phyloP scores from a whole-genome alignment of 2,113 vertebrate genomes.

The Piaya cayana region DNA sequence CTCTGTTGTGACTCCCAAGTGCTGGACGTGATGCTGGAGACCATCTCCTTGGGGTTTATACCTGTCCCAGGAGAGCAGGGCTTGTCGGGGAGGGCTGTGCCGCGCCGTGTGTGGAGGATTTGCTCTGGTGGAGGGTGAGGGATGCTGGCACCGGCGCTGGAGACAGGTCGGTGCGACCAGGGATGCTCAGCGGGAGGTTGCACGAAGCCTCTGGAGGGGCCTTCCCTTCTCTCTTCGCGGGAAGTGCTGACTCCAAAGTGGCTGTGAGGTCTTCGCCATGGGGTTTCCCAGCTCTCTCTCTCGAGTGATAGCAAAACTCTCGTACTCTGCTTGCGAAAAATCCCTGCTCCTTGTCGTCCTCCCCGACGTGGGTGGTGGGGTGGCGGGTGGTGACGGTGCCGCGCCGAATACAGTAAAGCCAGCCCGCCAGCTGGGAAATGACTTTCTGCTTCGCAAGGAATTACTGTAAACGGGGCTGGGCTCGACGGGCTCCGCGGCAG shows the following conservation, averaged over 20 bases:
- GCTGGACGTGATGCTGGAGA: background rate
- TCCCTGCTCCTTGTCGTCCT: slow-evolving; percentile 34
- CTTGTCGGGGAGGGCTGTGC: background rate
- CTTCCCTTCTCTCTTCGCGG: background rate
- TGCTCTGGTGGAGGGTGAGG: background rate
- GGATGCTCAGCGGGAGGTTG: background rate
- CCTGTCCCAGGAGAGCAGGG: background rate
- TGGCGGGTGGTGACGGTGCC: background rate
- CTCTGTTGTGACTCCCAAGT: background rate
- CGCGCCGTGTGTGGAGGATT: background rate
- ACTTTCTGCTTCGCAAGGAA: slow-evolving; percentile 22
- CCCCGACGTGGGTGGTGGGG: background rate
- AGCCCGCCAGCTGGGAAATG: slow-evolving; percentile 36
- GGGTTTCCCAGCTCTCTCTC: slow-evolving; percentile 56
- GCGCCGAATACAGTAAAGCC: background rate
- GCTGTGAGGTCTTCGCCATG: background rate
- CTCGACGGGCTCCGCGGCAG: background rate
- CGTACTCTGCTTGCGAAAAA: slow-evolving; percentile 32
- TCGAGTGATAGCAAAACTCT: slow-evolving; percentile 56
- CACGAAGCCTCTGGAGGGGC: background rate
- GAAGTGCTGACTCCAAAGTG: slow-evolving; percentile 53
- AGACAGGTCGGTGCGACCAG: background rate
- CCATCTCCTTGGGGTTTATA: background rate
- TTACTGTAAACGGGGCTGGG: background rate
- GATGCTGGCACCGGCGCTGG: background rate